phyloP scores from a whole-genome alignment of 2,888 invertebrate genomes.

The Agrotis clavis region DNA sequence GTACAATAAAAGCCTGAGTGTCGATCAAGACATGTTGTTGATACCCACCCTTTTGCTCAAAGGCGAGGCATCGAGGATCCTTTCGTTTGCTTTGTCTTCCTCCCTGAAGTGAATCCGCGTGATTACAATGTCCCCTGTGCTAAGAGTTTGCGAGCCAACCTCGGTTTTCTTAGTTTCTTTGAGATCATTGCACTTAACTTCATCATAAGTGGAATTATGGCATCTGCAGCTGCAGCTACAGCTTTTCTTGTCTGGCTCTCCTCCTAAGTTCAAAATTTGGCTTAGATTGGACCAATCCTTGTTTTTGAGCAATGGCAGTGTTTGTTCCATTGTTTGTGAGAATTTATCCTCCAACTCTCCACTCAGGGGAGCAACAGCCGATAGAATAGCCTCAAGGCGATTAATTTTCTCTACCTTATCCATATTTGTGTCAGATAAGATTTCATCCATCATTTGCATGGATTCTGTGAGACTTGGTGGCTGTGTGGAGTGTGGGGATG shows the following conservation, averaged over 20 bases:
- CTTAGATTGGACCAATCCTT: slow-evolving; percentile 90
- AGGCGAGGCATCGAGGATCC: slow-evolving; percentile 87
- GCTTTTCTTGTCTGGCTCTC: slow-evolving; percentile 85
- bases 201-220: slow-evolving; percentile 87
- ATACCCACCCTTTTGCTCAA: slow-evolving; percentile 84
- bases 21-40: slow-evolving; percentile 87
- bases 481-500: slow-evolving; percentile 94
- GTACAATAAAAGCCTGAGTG: slow-evolving; percentile 74
- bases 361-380: slow-evolving; percentile 94
- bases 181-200: slow-evolving; percentile 86
- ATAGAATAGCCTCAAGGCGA: slow-evolving; percentile 96
- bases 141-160: slow-evolving; percentile 95
- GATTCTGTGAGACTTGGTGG: slow-evolving; percentile 96
- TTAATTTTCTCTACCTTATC: slow-evolving; percentile 96
- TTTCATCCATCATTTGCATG: slow-evolving; percentile 97
- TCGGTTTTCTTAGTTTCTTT: slow-evolving; percentile 88
- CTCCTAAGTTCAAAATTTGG: slow-evolving; percentile 87
- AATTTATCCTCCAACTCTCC: slow-evolving; percentile 90
- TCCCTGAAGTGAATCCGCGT: slow-evolving; percentile 94
- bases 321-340: slow-evolving; percentile 90
- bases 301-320: slow-evolving; percentile 88
- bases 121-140: slow-evolving; percentile 98
- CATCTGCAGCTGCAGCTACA: slow-evolving; percentile 92
- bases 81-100: slow-evolving; percentile 87
- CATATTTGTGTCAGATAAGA: slow-evolving; percentile 95